Evolutionary conservation across 2,797 vertebrate genomes (phyloP), one percentile per base, ranked within the genome.

Genomic region (Gambusia yucatana): DNA sequence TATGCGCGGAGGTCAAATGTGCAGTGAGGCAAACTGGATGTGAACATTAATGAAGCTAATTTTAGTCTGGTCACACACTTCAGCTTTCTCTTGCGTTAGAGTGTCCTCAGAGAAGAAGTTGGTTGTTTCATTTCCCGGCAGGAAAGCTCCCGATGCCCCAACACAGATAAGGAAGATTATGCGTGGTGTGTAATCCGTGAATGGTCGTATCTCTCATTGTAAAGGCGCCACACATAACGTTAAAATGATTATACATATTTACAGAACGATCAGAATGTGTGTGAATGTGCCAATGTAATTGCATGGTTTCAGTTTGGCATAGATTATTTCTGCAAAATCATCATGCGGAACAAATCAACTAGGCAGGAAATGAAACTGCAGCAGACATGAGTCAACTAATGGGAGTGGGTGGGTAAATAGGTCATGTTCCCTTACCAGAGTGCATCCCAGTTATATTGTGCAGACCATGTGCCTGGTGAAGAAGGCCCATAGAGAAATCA

Each of bases 391-490:
- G 89, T 92, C 92, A 87, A 83, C 81, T 88, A 83, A 75, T 82
- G 80, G 79, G 73, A 92, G 92, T 88, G 90, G 89, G 89, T 82
- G 90, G 79, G 82, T 87, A 95, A 93, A 90, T 93, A 85, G 93
- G 92, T 92, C 92, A 93, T 82, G 87, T 91, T 91, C 76, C 76
- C 67, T 89, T 71, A 63, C 73, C 82, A 59, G 84, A 75, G 52
- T 73, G 11, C 77, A 84, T 88, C 50, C 80, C 75, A 82, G 80
- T 87, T 88, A 82, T 86, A 73, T 84, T 25, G 83, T 84, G 75
- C 77, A 82, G 43, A 70, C 75, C 39, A 80, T 39, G 65, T 46
- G 79, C 61, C 76, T 83, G 88, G 84, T 73, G 65, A 86, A 86
- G 77, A 83, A 75, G 70, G 77, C 76, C 77, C 67, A 69, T 55